phyloP scores from a whole-genome alignment of 2,797 vertebrate species.

The Phyllotis vaccarum region DNA sequence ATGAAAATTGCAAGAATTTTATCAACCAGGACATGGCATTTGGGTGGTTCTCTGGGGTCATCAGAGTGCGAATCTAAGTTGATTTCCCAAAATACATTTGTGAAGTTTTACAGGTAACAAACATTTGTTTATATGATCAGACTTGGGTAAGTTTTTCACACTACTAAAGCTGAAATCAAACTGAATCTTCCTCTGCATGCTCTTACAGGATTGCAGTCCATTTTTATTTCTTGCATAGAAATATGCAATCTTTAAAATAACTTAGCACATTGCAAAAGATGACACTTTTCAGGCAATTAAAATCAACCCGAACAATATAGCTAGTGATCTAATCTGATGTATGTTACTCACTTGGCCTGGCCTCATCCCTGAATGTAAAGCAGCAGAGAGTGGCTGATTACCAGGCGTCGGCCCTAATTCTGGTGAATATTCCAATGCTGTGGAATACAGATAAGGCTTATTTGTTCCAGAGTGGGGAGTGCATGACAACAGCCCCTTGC shows the following conservation, averaged over 20 bases:
- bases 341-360: slow-evolving; percentile 51
- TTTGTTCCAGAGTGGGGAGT: not conserved
- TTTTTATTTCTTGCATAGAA: slow-evolving; percentile 37
- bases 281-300: slow-evolving; percentile 73
- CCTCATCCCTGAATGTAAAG: slow-evolving; percentile 47
- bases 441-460: slow-evolving; percentile 48
- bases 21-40: slow-evolving; percentile 25
- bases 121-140: not conserved
- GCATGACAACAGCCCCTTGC: not conserved
- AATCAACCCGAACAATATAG: slow-evolving; percentile 62
- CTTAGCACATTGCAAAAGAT: slow-evolving; percentile 11
- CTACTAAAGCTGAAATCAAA: not conserved
- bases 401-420: slow-evolving; percentile 45
- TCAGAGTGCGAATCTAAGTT: not conserved
- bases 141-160: not conserved
- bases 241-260: slow-evolving; percentile 64
- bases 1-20: slow-evolving; percentile 54
- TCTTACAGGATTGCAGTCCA: not conserved
- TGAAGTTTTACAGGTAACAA: not conserved
- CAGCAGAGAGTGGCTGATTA: slow-evolving; percentile 62
- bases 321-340: slow-evolving; percentile 74
- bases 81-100: not conserved
- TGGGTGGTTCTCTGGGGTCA: not conserved
- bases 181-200: not conserved
- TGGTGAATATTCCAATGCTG: slow-evolving; percentile 33